These are phyloP conservation scores for Iselma pallidipennis DNA, from an alignment of 2,888 invertebrate species.

Conservation along the genomic window DNA sequence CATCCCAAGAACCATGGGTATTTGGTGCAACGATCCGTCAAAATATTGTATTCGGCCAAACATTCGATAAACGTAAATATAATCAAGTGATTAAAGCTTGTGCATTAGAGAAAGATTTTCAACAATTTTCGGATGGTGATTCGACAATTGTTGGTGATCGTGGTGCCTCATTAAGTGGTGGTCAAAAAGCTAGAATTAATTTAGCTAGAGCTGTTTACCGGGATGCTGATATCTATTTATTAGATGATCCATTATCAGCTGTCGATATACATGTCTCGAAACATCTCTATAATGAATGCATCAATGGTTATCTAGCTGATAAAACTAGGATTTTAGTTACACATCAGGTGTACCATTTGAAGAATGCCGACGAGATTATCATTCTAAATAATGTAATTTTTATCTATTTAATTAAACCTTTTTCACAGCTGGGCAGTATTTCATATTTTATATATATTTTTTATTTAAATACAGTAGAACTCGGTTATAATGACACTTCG, in stretches of 20 bases:
- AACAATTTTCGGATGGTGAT: constrained; percentile 71
- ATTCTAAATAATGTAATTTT: constrained; percentile 63
- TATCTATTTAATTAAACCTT: constrained; percentile 22
- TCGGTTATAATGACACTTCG: too few relatives aligned
- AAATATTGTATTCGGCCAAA: constrained; percentile 81
- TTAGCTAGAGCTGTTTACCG: constrained; percentile 70
- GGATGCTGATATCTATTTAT: constrained; percentile 76
- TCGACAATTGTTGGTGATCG: constrained; percentile 79
- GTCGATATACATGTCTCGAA: constrained; percentile 82
- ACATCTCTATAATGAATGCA: constrained; percentile 78
- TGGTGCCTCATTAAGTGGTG: constrained; percentile 80
- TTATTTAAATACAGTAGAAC: too few relatives aligned
- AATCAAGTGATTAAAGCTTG: constrained; percentile 65
- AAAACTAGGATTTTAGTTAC: constrained; percentile 80
- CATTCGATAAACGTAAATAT: constrained; percentile 65
- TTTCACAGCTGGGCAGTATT: too few relatives aligned
- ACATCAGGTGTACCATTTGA: constrained; percentile 83
- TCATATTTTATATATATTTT: too few relatives aligned
- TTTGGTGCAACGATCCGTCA: constrained; percentile 77
- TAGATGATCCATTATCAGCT: constrained; percentile 87
- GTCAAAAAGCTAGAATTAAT: constrained; percentile 78
- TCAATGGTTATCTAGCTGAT: constrained; percentile 66
- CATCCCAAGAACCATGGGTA: constrained; percentile 86
- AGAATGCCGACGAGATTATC: constrained; percentile 68
- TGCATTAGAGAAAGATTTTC: constrained; percentile 73